Evolutionary conservation across 2,113 vertebrate species (phyloP), one percentile per base, ranked within the genome.

Genomic region (Lepidothrix coronata): DNA sequence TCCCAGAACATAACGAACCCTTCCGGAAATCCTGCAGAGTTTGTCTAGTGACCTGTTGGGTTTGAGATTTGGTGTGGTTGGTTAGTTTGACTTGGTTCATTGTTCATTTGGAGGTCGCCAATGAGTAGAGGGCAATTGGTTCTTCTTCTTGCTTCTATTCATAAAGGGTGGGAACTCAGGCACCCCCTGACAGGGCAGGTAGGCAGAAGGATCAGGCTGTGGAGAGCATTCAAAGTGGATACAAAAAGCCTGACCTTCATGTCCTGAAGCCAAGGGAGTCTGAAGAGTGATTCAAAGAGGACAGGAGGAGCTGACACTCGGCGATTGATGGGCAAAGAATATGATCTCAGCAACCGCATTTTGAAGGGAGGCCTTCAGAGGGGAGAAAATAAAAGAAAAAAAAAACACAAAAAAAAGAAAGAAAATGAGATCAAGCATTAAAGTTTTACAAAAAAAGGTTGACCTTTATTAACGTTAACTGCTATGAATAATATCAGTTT

Each of bases 191-290:
- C 93, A 91, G 63, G 49, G 95, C 85, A 91, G 94, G 82, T 96
- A 81, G 76, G 83, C 76, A 76, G 82, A 85, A 76, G 66, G 78
- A 84, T 77, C 81, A 88, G 86, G 68, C 49, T 73, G 62, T 68
- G 80, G 68, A 80, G 24, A 37, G 84, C 78, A 85, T 95, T 95
- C 61, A 91, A 0, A 57, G 63, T 21, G 62, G 37, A 66, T 31
- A 95, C 78, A 95, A 84, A 95, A 92, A 85, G 63, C 67, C 48
- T 96, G 96, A 96, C 80, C 88, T 90, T 82, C 30, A 22, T 63
- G 87, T 94, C 75, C 75, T 57, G 52, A 75, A 89, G 44, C 57
- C 2, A 6, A 92, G 77, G 55, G 81, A 83, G 21, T 57, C 33
- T 85, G 59, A 90, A 70, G 43, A 71, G 20, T 59, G 33, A 88